Base-by-base conservation (phyloP, 2,113 vertebrate species). In the Merops nubicus region DNA sequence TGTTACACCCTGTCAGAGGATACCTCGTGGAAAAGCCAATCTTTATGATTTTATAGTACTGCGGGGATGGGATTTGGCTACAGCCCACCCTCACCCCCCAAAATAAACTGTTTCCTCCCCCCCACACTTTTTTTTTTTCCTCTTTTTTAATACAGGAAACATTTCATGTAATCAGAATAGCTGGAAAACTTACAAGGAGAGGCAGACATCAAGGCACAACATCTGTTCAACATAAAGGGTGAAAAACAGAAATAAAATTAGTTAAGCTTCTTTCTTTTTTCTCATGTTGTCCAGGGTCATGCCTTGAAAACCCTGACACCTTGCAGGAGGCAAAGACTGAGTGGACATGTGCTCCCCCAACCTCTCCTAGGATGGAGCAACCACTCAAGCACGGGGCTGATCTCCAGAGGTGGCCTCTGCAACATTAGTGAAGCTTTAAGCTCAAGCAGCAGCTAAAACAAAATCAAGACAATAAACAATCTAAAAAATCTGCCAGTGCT, bases 311-410 rank as follows among this genome's bases (percentile, higher is more conserved):
- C 11, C 23, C 11, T 0, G 48, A 34, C 23, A 43, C 40, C 13
- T 4, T 2, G 54, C 15, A 5, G 69, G 21, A 45, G 31, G 43
- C 31, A 68, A 53, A 76, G 8, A 6, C 26, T n/a, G 2, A 1
- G 38, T n/a, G 25, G 8, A 16, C 7, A 12, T 4, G 2, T 0
- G 5, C 22, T 76, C 11, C 14, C 54, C 34, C 34, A 76, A 2
- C 16, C 8, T 10, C 38, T 42, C 29, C 50, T 36, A 8, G 11
- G 26, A 33, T 36, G 50, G 56, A 82, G 28, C 28, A 64, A 50
- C 8, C 22, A 40, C 19, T 6, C 21, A 26, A 36, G 33, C 43
- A 47, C 0, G 1, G 5, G 40, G 33, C 40, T 74, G 26, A 47
- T 69, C 40, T 73, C 36, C 22, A 68, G 43, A 68, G 34, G 6